Percentiles rank a stretch among this genome's conserved stretches.
Evolutionary conservation across 2,888 invertebrate genomes (phyloP).

Genomic region (Allygus modestus): DNA sequence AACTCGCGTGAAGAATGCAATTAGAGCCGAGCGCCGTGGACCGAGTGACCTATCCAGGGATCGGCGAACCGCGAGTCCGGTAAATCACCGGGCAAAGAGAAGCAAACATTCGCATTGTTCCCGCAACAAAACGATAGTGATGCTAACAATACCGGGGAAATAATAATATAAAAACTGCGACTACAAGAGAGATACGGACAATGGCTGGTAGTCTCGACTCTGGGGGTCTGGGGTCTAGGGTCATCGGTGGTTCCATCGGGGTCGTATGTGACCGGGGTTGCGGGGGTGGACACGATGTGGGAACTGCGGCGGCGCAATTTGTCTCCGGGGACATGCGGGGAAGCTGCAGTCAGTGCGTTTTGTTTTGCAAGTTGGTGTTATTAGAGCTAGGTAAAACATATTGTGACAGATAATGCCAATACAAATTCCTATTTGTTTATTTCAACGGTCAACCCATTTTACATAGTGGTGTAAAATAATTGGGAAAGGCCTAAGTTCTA

Average conservation of each 20-base stretch:
- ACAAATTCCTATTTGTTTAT: too few relatives aligned
- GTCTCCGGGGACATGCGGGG: neutral
- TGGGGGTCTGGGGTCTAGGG: conserved; percentile 30
- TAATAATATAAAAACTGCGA: conserved; percentile 56
- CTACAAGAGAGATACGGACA: conserved; percentile 40
- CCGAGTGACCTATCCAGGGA: neutral
- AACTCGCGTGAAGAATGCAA: conserved; percentile 8
- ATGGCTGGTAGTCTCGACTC: conserved; percentile 50
- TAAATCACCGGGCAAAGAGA: conserved; percentile 59
- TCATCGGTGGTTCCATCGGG: conserved; percentile 33
- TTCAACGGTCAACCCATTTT: too few relatives aligned
- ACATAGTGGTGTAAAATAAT: too few relatives aligned
- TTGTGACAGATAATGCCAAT: neutral
- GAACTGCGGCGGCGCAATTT: neutral
- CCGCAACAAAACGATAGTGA: conserved; percentile 52
- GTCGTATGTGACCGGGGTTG: neutral
- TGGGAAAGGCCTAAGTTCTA: too few relatives aligned
- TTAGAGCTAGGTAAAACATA: too few relatives aligned
- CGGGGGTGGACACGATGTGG: neutral
- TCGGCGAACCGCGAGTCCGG: neutral
- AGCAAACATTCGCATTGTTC: conserved; percentile 52
- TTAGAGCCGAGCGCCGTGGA: neutral
- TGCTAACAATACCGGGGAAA: conserved; percentile 61
- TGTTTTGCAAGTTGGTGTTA: too few relatives aligned
- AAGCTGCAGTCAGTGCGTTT: too few relatives aligned